phyloP scores from a whole-genome alignment of 2,888 invertebrate species.

The Cantharis lateralis region DNA sequence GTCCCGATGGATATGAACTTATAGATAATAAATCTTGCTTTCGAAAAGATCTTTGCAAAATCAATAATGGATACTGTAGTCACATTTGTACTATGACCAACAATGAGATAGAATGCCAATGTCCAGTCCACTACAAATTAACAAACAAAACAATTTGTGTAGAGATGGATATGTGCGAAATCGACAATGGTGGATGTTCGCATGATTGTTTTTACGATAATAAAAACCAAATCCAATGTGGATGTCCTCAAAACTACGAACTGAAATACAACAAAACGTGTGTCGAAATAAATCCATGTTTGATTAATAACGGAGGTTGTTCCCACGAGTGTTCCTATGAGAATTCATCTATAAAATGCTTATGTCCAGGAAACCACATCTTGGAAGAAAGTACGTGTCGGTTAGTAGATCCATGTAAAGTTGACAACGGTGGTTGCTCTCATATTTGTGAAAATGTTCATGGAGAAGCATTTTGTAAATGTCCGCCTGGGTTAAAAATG shows the following conservation, averaged over 20 bases:
- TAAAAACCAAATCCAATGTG: not conserved
- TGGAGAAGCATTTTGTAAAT: conserved; percentile 58
- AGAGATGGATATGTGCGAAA: conserved; percentile 54
- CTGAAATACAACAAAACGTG: conserved; percentile 38
- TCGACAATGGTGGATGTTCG: conserved; percentile 60
- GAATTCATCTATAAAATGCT: conserved; percentile 56
- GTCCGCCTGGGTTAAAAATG: conserved; percentile 55
- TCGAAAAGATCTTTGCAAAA: conserved; percentile 54
- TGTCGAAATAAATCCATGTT: conserved; percentile 59
- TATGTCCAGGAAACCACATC: conserved; percentile 54
- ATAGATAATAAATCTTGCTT: conserved; percentile 47
- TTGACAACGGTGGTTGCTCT: conserved; percentile 63
- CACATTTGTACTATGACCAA: conserved; percentile 50
- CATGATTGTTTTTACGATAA: conserved; percentile 50
- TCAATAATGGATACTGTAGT: conserved; percentile 60
- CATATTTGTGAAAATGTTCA: conserved; percentile 59
- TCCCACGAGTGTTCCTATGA: conserved; percentile 59
- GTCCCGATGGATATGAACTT: conserved; percentile 53
- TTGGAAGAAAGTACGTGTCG: conserved; percentile 50
- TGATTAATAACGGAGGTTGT: conserved; percentile 59
- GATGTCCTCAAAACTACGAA: conserved; percentile 48
- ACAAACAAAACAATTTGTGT: conserved; percentile 47
- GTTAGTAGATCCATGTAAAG: conserved; percentile 50
- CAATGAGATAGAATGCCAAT: conserved; percentile 53
- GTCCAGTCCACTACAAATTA: conserved; percentile 53